Percentiles rank a stretch among this genome's conserved stretches.
phyloP scores from a whole-genome alignment of 2,113 vertebrate species.

The Myotis lucifugus region DNA sequence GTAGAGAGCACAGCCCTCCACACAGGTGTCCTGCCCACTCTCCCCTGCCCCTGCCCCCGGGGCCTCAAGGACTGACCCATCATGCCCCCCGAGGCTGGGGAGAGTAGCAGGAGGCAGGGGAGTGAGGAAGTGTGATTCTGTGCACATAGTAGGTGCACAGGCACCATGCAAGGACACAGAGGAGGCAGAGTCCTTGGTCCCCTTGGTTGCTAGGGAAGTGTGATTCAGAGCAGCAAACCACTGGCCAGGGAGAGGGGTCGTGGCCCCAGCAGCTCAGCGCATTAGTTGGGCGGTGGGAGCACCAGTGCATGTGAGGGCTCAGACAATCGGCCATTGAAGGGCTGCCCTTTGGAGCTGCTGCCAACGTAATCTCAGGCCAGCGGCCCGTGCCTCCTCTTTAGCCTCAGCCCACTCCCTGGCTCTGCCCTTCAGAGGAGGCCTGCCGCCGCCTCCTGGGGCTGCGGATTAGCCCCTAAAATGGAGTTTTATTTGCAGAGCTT shows the following conservation, averaged over 20 bases:
- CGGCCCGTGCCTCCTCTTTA: neutral
- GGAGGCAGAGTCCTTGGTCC: neutral
- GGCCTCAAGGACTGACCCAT: neutral
- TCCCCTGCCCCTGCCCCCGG: fast-evolving
- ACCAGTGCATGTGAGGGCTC: slow-evolving; percentile 31
- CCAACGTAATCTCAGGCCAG: slow-evolving; percentile 11
- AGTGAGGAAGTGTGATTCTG: too few relatives aligned
- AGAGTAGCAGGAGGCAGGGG: neutral
- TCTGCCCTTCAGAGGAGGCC: slow-evolving; percentile 56
- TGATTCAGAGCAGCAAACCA: neutral
- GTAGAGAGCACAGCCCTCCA: too few relatives aligned
- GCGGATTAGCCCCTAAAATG: slow-evolving; percentile 68
- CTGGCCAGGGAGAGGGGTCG: neutral
- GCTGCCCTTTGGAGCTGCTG: slow-evolving; percentile 59
- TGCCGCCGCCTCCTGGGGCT: slow-evolving; percentile 1
- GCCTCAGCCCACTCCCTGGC: slow-evolving; percentile 39
- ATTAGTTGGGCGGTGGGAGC: slow-evolving; percentile 51
- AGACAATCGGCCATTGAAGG: neutral
- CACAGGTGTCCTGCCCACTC: too few relatives aligned
- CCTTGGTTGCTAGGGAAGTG: neutral
- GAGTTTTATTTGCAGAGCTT: slow-evolving; percentile 70
- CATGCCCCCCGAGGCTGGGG: too few relatives aligned
- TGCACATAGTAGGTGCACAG: neutral
- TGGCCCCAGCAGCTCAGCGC: neutral
- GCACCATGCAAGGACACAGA: neutral